Base-by-base conservation (phyloP, 2,888 invertebrate genomes). In the Catocala sponsa region DNA sequence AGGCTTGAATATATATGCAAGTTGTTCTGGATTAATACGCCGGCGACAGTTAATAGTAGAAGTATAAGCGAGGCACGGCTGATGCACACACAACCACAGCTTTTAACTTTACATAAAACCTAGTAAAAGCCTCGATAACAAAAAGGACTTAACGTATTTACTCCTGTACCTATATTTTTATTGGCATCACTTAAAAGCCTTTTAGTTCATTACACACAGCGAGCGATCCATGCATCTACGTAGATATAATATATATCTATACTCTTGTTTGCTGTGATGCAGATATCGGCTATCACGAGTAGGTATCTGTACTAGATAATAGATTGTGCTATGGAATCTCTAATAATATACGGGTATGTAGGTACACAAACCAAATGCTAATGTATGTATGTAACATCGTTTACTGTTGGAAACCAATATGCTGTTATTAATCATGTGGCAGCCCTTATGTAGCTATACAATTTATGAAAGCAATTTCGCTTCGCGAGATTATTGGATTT, bases 341-440 rank as follows among this genome's bases (percentile, higher is more conserved):
- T 47, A 42, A 50, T 47, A 35, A 53, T 15, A 59, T 62, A 12
- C 52, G 43, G 25, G 47, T 49, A 55, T 25, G 35, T 47, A 33
- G 11, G 44, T 53, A 42, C 13, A 51, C 57, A 55, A 44, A 66
- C 54, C 43, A 65, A 65, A 72, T 62, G 53, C 55, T 55, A 53
- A 38, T 49, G 55, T 15, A 63, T 51, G 55, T 65, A 56, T 70
- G 70, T 74, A 65, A 70, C 63, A 74, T 58, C 50, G 57, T 72
- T 72, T 66, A 62, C 69, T 62, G 67, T 70, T 79, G 49, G 65
- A 71, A 76, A 79, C 70, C 79, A 76, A 76, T 77, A 75, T 65
- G 56, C 72, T 74, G 79, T 79, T 78, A 79, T 74, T 81, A 76
- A 81, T 79, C 70, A 76, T 64, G 52, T 59, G 65, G 57, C 71